Evolutionary conservation across 2,113 vertebrate species (phyloP), one percentile per base, ranked within the genome.

Genomic region (Ardeotis arabs): DNA sequence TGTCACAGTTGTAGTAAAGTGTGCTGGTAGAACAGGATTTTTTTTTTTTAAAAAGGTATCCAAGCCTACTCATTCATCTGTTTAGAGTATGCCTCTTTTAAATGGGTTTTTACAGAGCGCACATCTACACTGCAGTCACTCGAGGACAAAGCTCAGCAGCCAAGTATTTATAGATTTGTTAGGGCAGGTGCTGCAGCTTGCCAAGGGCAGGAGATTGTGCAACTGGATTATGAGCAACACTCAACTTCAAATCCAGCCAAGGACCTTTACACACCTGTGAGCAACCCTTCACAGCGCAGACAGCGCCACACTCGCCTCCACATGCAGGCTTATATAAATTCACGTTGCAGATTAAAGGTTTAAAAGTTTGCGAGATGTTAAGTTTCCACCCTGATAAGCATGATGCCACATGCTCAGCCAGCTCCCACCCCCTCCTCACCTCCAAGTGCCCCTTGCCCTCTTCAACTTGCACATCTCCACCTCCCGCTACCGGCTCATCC

Each of bases 161-260:
- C 87, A 91, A 72, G 77, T 91, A 92, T 82, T 97, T 91, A 95
- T 75, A 77, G 89, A 91, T 95, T 76, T 89, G 44, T 84, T 56
- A 87, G 66, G 66, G 73, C 84, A 94, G 77, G 76, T 89, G 77
- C 81, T 72, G 60, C 64, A 60, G 59, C 33, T 89, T 75, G 83
- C 73, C 84, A 94, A 96, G 77, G 84, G 49, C 93, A 87, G 63
- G 73, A 78, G 77, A 77, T 52, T 49, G 19, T 44, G 68, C 62
- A 68, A 72, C 60, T 81, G 60, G 76, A 84, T 95, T 95, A 95
- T 2, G 14, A 89, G 58, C 47, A 78, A 52, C 50, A 24, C 27
- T 35, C 67, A 39, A 31, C 76, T 77, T 44, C 80, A 92, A 68
- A 95, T 44, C 73, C 77, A 91, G 81, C 23, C 84, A 92, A 63